phyloP scores from a whole-genome alignment of 2,113 vertebrate genomes.

The Pterophyllum scalare region DNA sequence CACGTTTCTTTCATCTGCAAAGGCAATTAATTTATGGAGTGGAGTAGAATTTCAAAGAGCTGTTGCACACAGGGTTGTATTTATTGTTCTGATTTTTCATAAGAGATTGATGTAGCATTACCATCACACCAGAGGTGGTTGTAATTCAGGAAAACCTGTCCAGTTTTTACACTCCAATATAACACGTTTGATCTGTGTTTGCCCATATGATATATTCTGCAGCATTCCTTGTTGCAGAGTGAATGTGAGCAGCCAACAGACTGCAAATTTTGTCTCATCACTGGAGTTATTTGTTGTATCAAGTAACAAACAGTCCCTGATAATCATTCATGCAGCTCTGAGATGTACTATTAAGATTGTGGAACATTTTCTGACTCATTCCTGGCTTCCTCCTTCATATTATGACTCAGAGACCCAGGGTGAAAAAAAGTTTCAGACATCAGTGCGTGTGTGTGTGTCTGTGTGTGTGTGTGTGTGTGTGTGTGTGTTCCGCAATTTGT shows the following conservation, averaged over 20 bases:
- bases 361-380: slow-evolving; percentile 89
- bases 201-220: background rate
- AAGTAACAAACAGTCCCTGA: slow-evolving; percentile 45
- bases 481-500: slow-evolving; percentile 6
- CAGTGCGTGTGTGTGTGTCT: slow-evolving; percentile 32
- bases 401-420: slow-evolving; percentile 87
- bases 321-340: slow-evolving; percentile 68
- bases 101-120: background rate
- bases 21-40: slow-evolving; percentile 62
- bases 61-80: background rate
- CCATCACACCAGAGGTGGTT: background rate
- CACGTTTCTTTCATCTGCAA: slow-evolving; percentile 64
- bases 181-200: background rate
- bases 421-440: slow-evolving; percentile 52
- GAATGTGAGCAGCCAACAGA: slow-evolving; percentile 22
- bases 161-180: background rate
- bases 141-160: background rate
- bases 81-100: background rate
- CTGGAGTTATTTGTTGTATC: slow-evolving; percentile 51
- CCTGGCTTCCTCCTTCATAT: slow-evolving; percentile 80
- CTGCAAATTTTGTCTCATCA: slow-evolving; percentile 26
- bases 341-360: slow-evolving; percentile 69
- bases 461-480: slow-evolving; percentile 13
- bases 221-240: background rate
- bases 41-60: slow-evolving; percentile 57